Percentiles rank a stretch among this genome's conserved stretches.
phyloP scores from a whole-genome alignment of 2,797 vertebrate genomes.

The Pseudomugil tenellus region DNA sequence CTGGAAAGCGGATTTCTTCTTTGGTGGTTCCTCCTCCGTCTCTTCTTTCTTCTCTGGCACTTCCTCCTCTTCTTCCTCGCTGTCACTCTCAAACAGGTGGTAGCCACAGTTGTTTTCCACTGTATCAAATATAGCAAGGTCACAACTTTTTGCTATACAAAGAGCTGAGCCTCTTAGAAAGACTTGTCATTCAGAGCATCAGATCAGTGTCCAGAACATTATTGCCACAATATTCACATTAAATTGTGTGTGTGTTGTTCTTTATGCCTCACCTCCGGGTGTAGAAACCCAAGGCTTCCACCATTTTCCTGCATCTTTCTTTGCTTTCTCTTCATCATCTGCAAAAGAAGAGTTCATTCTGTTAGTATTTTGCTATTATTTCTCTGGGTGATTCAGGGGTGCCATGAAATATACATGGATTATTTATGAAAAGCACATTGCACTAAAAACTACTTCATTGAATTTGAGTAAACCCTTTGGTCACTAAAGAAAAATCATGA shows the following conservation, averaged over 20 bases:
- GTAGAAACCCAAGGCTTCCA: conserved; percentile 80
- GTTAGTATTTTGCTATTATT: not conserved
- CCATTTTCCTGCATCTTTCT: conserved; percentile 67
- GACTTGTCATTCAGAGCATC: not conserved
- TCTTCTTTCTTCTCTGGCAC: conserved; percentile 66
- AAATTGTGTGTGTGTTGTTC: too few relatives aligned
- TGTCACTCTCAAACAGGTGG: conserved; percentile 82
- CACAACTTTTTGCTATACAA: conserved; percentile 1
- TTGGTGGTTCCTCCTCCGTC: conserved; percentile 56
- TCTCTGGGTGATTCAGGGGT: not conserved
- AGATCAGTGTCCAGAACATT: not conserved
- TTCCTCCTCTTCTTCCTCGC: conserved; percentile 82
- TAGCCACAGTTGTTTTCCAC: conserved; percentile 77
- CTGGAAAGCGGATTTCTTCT: conserved; percentile 85
- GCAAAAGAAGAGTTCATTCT: conserved; percentile 35
- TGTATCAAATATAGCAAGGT: conserved; percentile 39
- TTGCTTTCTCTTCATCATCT: conserved; percentile 68
- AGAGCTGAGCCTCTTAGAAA: not conserved
- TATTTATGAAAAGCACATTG: not conserved
- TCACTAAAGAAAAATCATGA: not conserved
- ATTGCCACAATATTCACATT: not conserved
- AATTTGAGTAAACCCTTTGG: not conserved
- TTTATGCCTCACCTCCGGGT: conserved; percentile 76
- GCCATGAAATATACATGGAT: not conserved
- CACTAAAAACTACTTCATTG: not conserved